A percentile compares a stretch with the other conserved stretches of the same genome.
Conservation (phyloP, 2,113 vertebrate species). For the Brachirus orientalis region DNA sequence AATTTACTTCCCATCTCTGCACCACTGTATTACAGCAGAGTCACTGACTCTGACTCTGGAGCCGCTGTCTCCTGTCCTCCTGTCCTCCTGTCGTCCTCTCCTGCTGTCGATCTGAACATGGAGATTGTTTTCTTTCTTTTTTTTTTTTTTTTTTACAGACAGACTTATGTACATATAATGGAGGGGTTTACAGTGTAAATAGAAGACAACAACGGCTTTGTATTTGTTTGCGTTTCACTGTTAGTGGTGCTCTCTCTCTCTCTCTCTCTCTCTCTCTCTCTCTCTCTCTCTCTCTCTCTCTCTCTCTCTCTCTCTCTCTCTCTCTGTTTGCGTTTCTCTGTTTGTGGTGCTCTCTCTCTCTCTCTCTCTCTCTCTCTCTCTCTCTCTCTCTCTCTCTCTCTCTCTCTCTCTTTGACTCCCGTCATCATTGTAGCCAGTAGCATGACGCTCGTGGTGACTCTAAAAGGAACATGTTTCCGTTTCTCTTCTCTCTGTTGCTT, state of each 20-base stretch:
- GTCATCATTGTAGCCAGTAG: conserved; percentile 72
- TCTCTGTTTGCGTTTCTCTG: too few relatives aligned
- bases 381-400: too few relatives aligned
- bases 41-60: not conserved
- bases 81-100: not conserved
- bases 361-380: not conserved
- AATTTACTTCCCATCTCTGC: not conserved
- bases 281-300: not conserved
- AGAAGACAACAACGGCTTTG: conserved; percentile 68
- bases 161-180: conserved; percentile 40
- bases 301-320: too few relatives aligned
- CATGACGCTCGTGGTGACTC: conserved; percentile 72
- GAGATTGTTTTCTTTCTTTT: conserved; percentile 50
- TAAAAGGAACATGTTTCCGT: conserved; percentile 45
- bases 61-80: too few relatives aligned
- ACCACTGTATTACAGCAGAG: conserved; percentile 1
- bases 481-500: conserved; percentile 60
- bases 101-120: conserved; percentile 18
- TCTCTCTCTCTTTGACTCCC: conserved; percentile 6
- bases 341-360: too few relatives aligned
- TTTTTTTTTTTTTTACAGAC: conserved; percentile 60
- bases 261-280: conserved; percentile 45
- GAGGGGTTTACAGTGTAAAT: conserved; percentile 66
- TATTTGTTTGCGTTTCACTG: conserved; percentile 73
- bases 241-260: conserved; percentile 73